Evolutionary conservation across 2,113 vertebrate genomes (phyloP).

Genomic region (Semnornis frantzii): DNA sequence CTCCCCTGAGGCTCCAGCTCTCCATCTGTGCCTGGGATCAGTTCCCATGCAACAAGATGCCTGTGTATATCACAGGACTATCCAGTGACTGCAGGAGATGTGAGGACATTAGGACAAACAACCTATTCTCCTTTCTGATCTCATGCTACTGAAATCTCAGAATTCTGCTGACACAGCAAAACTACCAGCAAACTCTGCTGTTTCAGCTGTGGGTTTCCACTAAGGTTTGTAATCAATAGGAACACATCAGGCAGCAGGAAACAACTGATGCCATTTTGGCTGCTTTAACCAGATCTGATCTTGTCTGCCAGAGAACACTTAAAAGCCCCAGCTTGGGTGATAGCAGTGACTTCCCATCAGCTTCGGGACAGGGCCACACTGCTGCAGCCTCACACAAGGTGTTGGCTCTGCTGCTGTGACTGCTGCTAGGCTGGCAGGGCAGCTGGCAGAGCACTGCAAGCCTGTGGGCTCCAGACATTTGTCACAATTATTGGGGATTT

Average conservation of each 20-base stretch:
- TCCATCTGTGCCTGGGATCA: background rate
- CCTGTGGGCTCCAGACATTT: background rate
- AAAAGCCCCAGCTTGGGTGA: background rate
- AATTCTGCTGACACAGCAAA: slow-evolving; percentile 7
- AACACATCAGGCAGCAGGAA: background rate
- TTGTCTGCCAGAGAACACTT: background rate
- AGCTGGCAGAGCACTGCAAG: background rate
- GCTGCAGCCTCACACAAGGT: fast-evolving
- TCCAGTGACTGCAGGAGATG: background rate
- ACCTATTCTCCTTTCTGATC: background rate
- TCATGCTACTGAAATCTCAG: background rate
- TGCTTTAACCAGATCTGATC: background rate
- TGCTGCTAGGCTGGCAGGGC: background rate
- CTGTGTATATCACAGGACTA: background rate
- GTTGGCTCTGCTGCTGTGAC: background rate
- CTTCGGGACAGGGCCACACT: fast-evolving
- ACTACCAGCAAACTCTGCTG: background rate
- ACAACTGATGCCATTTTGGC: background rate
- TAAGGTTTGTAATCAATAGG: background rate
- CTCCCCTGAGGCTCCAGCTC: background rate
- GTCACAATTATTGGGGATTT: slow-evolving; percentile 41
- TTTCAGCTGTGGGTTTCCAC: slow-evolving; percentile 10
- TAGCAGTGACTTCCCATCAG: fast-evolving
- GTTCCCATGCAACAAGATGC: background rate
- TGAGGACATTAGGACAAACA: background rate